Evolutionary conservation across 2,797 vertebrate species (phyloP).

Genomic region (Pseudomugil tenellus): DNA sequence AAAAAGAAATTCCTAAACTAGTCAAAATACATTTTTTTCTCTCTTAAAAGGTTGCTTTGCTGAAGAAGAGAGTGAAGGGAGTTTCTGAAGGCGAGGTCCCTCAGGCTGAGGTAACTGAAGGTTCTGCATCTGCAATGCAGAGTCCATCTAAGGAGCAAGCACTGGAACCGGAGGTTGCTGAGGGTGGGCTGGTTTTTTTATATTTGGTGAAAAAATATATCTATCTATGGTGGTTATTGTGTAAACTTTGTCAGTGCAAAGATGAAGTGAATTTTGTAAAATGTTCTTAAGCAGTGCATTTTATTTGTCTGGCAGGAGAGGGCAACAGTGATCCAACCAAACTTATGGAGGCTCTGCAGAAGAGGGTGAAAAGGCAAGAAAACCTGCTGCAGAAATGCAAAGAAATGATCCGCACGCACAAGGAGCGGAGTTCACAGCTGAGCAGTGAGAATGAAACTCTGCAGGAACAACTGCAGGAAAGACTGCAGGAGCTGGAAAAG

Average conservation of each 20-base stretch:
- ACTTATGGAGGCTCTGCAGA: conserved; percentile 83
- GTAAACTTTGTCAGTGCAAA: background rate
- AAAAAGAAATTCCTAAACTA: background rate
- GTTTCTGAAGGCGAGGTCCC: conserved; percentile 62
- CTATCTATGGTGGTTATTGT: background rate
- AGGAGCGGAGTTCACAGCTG: conserved; percentile 87
- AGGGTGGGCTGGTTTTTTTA: conserved; percentile 58
- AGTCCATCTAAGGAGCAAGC: conserved; percentile 75
- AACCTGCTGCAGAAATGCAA: conserved; percentile 92
- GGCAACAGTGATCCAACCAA: conserved; percentile 79
- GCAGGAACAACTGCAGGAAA: conserved; percentile 94
- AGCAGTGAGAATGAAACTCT: conserved; percentile 92
- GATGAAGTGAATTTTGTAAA: background rate
- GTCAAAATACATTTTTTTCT: background rate
- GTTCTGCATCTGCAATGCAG: conserved; percentile 64
- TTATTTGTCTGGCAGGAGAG: conserved; percentile 74
- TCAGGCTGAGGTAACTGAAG: conserved; percentile 51
- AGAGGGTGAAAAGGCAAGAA: conserved; percentile 91
- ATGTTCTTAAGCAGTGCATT: conserved; percentile 9
- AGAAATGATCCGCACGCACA: conserved; percentile 86
- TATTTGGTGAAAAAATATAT: background rate
- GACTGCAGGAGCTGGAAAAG: conserved; percentile 95
- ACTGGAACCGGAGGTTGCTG: conserved; percentile 60
- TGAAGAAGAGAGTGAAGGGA: conserved; percentile 88
- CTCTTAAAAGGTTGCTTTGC: conserved; percentile 86